Evolutionary conservation across 2,888 invertebrate genomes (phyloP).

Genomic region (Ochropleura leucogaster): DNA sequence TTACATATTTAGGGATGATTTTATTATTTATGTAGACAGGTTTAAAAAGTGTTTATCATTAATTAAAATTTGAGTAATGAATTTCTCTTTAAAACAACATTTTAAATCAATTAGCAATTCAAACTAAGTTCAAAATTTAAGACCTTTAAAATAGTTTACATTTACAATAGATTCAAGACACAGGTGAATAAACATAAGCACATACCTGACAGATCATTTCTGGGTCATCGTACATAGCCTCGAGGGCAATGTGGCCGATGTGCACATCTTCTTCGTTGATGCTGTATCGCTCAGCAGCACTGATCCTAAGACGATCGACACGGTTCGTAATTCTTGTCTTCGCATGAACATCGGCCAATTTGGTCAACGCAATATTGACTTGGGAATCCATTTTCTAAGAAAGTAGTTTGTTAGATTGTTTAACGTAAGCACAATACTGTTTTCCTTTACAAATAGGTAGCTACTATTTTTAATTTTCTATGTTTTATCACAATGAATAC

Average conservation of each 20-base stretch:
- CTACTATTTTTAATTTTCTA: background rate
- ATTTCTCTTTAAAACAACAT: background rate
- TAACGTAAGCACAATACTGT: background rate
- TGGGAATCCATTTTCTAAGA: background rate
- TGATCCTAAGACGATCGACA: slow-evolving; percentile 65
- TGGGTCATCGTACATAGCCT: slow-evolving; percentile 72
- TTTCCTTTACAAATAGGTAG: background rate
- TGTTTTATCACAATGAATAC: slow-evolving; percentile 26
- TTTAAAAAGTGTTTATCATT: background rate
- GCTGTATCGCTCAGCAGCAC: slow-evolving; percentile 69
- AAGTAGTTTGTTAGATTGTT: background rate
- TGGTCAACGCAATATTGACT: background rate
- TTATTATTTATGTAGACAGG: background rate
- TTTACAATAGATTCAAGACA: background rate
- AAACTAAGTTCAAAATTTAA: slow-evolving; percentile 13
- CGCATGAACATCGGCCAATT: slow-evolving; percentile 64
- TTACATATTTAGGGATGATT: background rate
- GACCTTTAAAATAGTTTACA: background rate
- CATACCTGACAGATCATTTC: slow-evolving; percentile 69
- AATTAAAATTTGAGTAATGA: background rate
- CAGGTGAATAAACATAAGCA: background rate
- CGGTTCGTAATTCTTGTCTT: slow-evolving; percentile 62
- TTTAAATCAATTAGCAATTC: background rate
- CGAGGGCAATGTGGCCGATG: slow-evolving; percentile 73
- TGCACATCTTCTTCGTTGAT: slow-evolving; percentile 72